phyloP scores from a whole-genome alignment of 2,888 invertebrate genomes.

The Plemyria rubiginata region DNA sequence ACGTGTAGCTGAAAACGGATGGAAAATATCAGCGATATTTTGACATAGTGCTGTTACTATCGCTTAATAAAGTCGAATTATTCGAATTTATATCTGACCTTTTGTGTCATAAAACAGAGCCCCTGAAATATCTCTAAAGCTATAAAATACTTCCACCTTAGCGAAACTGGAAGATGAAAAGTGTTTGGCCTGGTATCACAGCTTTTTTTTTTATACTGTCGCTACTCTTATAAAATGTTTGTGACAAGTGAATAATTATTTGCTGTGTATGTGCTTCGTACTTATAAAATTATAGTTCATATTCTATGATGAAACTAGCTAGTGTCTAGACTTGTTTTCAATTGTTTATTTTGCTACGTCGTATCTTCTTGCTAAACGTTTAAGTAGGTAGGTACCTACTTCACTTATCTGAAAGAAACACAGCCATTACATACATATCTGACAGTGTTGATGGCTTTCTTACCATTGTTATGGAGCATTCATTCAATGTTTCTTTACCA shows the following conservation, averaged over 20 bases:
- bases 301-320: conserved; percentile 13
- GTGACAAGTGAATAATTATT: conserved; percentile 56
- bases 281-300: conserved; percentile 44
- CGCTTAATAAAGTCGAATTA: not conserved
- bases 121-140: conserved; percentile 45
- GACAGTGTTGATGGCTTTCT: not conserved
- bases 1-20: too few species aligned
- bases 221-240: conserved; percentile 4
- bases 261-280: conserved; percentile 51
- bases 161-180: conserved; percentile 46
- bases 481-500: too few species aligned
- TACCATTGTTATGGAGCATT: not conserved
- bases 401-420: not conserved
- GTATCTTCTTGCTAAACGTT: not conserved
- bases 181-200: conserved; percentile 42
- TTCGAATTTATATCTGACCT: conserved; percentile 34
- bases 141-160: conserved; percentile 53
- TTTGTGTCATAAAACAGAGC: conserved; percentile 43
- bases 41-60: not conserved
- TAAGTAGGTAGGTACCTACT: not conserved
- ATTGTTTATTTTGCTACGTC: not conserved
- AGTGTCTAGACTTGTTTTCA: conserved; percentile 13
- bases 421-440: not conserved
- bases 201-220: conserved; percentile 48
- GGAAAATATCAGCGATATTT: too few species aligned